Percentiles rank a stretch among this genome's conserved stretches.
phyloP scores from a whole-genome alignment of 1,140 invertebrate species.

The Sminthurides bifidus region DNA sequence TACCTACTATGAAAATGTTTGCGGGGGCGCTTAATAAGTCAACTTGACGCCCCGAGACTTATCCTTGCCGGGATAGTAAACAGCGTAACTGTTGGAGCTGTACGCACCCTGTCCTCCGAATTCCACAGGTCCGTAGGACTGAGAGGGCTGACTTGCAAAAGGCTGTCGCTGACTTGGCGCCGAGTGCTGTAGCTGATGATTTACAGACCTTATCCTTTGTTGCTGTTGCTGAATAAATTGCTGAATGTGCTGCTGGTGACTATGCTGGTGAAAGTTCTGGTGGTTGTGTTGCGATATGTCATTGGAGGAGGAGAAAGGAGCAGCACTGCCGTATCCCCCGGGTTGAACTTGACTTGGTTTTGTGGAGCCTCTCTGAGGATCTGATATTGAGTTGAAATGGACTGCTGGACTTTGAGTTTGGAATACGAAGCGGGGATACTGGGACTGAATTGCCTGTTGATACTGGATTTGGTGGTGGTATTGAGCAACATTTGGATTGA shows the following conservation, averaged over 20 bases:
- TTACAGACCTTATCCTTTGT: not conserved
- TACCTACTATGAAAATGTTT: too few relatives aligned
- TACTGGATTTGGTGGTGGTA: not conserved
- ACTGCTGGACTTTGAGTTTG: not conserved
- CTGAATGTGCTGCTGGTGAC: conserved; percentile 11
- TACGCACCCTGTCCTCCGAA: conserved; percentile 5
- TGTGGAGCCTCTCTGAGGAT: not conserved
- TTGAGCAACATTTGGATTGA: not conserved
- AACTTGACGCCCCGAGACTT: conserved; percentile 18
- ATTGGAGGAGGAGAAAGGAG: not conserved
- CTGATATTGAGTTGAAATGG: not conserved
- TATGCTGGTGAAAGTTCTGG: conserved; percentile 6
- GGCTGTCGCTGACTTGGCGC: not conserved
- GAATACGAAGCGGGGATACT: not conserved
- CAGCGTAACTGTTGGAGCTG: conserved; percentile 1
- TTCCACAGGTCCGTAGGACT: not conserved
- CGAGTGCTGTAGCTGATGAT: not conserved
- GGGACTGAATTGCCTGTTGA: not conserved
- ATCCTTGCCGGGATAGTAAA: conserved; percentile 18
- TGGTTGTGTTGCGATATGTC: not conserved
- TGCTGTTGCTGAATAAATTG: conserved; percentile 12
- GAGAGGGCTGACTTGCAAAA: not conserved
- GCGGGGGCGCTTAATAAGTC: too few relatives aligned
- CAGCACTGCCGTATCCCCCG: not conserved
- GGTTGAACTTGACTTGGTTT: not conserved